Base-by-base conservation (phyloP, 2,113 vertebrate genomes). In the Platanista minor region DNA sequence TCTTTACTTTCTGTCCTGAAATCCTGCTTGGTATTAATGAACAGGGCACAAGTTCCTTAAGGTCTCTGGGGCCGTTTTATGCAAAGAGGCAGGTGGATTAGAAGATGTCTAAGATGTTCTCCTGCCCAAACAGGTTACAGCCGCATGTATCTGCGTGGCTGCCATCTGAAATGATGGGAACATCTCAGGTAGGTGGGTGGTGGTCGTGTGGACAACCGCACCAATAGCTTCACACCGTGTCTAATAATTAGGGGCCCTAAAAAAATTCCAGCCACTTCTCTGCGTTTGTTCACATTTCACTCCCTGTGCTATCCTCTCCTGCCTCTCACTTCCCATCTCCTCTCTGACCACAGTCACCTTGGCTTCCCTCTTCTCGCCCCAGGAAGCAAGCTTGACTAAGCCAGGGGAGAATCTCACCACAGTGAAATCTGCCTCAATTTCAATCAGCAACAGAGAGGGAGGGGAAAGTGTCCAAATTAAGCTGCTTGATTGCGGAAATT, bases 401-500 rank as follows among this genome's bases (percentile, higher is more conserved):
- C 97, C 94, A 95, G 87, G 94, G 97, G 86, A 94, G 95, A 98
- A 96, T 98, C 95, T 98, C 97, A 97, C 96, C 96, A 98, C 92
- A 86, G 98, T 13, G 41, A 98, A 97, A 98, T 98, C 91, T 98
- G 96, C 98, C 97, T 98, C 98, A 97, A 98, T 98, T 98, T 98
- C 98, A 98, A 98, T 98, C 98, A 98, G 98, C 97, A 98, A 97
- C 97, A 77, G 91, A 98, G 94, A 98, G 94, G 59, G 94, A 98
- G 94, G 59, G 72, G 46, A 59, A 98, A 98, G 95, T 88, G 98
- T 98, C 98, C 98, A 98, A 99, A 99, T 99, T 98, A 98, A 98
- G 98, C 98, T 98, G 95, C 98, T 98, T 99, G 98, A 99, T 98
- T 99, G 98, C 98, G 95, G 98, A 99, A 99, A 99, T 99, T 99